Evolutionary conservation across 2,113 vertebrate species (phyloP).

Genomic region (Sardina pilchardus): DNA sequence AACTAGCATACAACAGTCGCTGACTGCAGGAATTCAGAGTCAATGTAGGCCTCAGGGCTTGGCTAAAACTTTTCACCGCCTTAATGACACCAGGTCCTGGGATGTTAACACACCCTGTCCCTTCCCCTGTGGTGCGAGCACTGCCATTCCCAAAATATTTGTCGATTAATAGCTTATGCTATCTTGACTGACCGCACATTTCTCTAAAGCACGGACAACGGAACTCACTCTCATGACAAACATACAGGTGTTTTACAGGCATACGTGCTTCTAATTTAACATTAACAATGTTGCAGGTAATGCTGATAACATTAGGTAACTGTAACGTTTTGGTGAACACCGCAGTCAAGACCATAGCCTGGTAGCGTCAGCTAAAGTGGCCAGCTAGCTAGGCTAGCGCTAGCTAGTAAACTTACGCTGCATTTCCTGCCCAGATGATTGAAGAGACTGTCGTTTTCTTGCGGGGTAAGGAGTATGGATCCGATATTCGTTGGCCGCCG

Average conservation of each 20-base stretch:
- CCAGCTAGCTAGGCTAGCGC: conserved; percentile 3
- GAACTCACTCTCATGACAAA: background rate
- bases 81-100: conserved; percentile 41
- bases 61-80: conserved; percentile 35
- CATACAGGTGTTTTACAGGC: background rate
- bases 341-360: background rate
- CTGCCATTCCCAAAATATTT: background rate
- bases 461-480: conserved; percentile 81
- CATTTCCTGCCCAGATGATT: conserved; percentile 90
- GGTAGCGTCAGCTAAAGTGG: conserved; percentile 10
- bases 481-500: conserved; percentile 78
- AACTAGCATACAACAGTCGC: background rate
- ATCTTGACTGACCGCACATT: background rate
- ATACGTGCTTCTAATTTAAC: background rate
- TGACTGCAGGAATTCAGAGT: conserved; percentile 50
- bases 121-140: background rate
- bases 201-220: background rate
- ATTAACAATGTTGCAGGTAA: background rate
- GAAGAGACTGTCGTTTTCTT: conserved; percentile 89
- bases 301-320: conserved; percentile 1
- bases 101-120: conserved; percentile 27
- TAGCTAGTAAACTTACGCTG: conserved; percentile 79
- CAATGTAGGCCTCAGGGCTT: conserved; percentile 26
- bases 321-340: background rate
- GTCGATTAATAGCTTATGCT: background rate